Base-by-base conservation (phyloP, 2,797 vertebrate species). In the Melanotaenia maccullochi region DNA sequence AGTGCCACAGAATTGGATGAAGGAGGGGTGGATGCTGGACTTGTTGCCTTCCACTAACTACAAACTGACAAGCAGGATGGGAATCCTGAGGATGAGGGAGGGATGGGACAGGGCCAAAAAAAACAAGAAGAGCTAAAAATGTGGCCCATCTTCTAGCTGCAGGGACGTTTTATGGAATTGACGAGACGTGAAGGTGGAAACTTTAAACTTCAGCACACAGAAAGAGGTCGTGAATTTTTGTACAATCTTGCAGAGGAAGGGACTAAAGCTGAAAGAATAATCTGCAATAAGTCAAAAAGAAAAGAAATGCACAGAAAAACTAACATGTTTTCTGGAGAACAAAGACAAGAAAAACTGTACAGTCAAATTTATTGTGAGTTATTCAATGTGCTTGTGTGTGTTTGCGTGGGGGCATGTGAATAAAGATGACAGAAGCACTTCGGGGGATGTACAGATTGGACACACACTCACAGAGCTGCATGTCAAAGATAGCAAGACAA, bases 401-500 rank as follows among this genome's bases (percentile, higher is more conserved):
- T 40, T 18, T 54, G 60, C 42, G 38, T 25, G 55, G 5, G 25
- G 9, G n/a, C 1, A 13, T 57, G 11, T 32, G 24, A 36, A 72
- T 66, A 83, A 77, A 81, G 86, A 55, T 80, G 64, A 76, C 70
- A 80, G 76, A 57, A 52, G 32, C 70, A 73, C 73, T 83, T 75
- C 16, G 9, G 79, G 74, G 82, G 81, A 64, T 60, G 42, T 47
- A 68, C 0, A 20, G 64, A 62, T 65, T 61, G 75, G 60, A 60
- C 68, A 75, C 79, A 74, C 67, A 81, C 75, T 78, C 68, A 87
- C 65, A 68, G 82, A 71, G 86, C 91, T 93, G 91, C 86, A 73
- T 90, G 89, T 91, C 82, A 85, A 85, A 90, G 91, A 94, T 93
- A 93, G 84, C 76, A 36, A 79, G 75, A 92, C 88, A 93, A 93